Percentiles rank a stretch among this genome's conserved stretches.
Evolutionary conservation across 2,797 vertebrate genomes (phyloP).

Genomic region (Mareca penelope): DNA sequence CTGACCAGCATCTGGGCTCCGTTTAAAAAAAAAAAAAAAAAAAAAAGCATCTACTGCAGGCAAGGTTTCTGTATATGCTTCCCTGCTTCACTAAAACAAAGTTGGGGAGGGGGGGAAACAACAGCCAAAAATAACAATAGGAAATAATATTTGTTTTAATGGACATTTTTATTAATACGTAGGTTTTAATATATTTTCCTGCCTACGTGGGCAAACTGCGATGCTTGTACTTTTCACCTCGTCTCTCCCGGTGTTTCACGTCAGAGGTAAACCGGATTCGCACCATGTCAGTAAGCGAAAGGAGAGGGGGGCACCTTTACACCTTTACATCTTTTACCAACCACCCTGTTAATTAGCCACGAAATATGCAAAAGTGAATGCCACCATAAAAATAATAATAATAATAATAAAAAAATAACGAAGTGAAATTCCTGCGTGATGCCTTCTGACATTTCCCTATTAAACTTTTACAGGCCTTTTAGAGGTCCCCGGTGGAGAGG

Average conservation of each 20-base stretch:
- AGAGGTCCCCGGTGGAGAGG: neutral
- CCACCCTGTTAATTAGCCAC: slow-evolving; percentile 20
- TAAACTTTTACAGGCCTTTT: slow-evolving; percentile 11
- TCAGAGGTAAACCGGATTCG: neutral
- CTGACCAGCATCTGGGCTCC: slow-evolving; percentile 71
- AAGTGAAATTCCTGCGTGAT: neutral
- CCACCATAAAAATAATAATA: neutral
- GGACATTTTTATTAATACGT: neutral
- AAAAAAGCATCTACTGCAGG: slow-evolving; percentile 31
- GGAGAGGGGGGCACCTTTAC: neutral
- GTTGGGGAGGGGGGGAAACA: neutral
- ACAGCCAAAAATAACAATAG: neutral
- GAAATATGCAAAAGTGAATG: slow-evolving; percentile 13
- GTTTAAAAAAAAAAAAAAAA: slow-evolving; percentile 54
- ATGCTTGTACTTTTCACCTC: neutral
- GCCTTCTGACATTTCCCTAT: neutral
- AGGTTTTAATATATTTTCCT: neutral
- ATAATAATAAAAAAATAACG: neutral
- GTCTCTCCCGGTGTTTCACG: neutral
- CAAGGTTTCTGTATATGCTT: slow-evolving; percentile 45
- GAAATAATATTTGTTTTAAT: neutral
- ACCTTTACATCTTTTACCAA: slow-evolving; percentile 4
- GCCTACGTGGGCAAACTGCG: neutral
- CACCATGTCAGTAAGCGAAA: neutral
- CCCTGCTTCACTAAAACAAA: slow-evolving; percentile 21